Conservation (phyloP, 1,140 invertebrate genomes). For the Carposina sasakii region DNA sequence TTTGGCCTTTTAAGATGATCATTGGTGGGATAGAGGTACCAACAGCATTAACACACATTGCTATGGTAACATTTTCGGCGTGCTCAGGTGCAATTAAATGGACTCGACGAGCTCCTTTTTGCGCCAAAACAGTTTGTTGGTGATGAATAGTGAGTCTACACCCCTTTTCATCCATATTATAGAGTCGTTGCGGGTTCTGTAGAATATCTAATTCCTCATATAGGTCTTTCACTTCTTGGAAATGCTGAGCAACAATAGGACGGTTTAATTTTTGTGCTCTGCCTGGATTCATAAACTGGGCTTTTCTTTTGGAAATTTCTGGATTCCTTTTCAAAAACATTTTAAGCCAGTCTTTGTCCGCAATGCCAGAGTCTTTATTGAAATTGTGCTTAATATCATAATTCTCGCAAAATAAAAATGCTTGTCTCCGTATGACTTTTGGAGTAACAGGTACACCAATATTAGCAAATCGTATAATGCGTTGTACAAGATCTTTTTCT, state of each 20-base stretch:
- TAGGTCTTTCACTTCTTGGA: slow-evolving; percentile 31
- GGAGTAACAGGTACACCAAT: slow-evolving; percentile 26
- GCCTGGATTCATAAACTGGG: slow-evolving; percentile 48
- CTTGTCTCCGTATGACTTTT: slow-evolving; percentile 22
- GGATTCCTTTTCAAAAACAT: slow-evolving; percentile 29
- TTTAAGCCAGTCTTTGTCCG: slow-evolving; percentile 33
- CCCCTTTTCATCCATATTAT: slow-evolving; percentile 64
- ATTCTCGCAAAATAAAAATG: slow-evolving; percentile 24
- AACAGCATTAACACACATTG: slow-evolving; percentile 37
- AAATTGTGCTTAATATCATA: slow-evolving; percentile 29
- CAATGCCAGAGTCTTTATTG: slow-evolving; percentile 21
- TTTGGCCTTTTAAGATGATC: slow-evolving; percentile 51
- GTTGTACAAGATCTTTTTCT: slow-evolving; percentile 20
- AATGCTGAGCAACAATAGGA: slow-evolving; percentile 38
- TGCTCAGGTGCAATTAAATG: slow-evolving; percentile 49
- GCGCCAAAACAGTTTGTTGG: slow-evolving; percentile 35
- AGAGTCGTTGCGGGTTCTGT: slow-evolving; percentile 42
- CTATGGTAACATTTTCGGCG: slow-evolving; percentile 55
- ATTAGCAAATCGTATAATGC: slow-evolving; percentile 24
- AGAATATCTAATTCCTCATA: slow-evolving; percentile 34
- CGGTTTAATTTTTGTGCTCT: slow-evolving; percentile 50
- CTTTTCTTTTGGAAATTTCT: slow-evolving; percentile 31
- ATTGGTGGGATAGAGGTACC: slow-evolving; percentile 35
- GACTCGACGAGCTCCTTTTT: slow-evolving; percentile 48
- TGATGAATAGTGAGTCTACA: slow-evolving; percentile 49